phyloP scores from a whole-genome alignment of 2,113 vertebrate species.

The Elgaria multicarinata region DNA sequence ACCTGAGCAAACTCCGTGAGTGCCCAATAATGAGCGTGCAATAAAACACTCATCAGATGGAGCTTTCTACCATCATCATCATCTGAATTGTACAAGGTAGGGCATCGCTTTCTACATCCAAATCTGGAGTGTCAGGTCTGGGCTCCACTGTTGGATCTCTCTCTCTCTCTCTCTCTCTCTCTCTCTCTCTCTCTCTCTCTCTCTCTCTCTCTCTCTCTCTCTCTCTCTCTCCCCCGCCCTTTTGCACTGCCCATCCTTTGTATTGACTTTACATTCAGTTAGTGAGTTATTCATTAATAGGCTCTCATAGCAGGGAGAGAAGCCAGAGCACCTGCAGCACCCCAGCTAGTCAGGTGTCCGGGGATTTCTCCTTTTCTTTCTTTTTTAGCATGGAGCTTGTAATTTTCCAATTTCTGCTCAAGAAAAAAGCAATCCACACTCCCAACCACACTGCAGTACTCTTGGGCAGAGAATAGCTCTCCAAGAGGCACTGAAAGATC shows the following conservation, averaged over 20 bases:
- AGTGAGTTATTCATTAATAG: slow-evolving; percentile 70
- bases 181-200: too few species aligned
- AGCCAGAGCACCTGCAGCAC: background rate
- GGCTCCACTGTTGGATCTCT: background rate
- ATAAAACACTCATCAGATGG: too few species aligned
- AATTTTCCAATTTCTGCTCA: background rate
- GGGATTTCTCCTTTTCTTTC: too few species aligned
- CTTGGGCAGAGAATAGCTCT: background rate
- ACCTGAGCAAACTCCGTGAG: too few species aligned
- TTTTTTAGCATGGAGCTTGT: accelerated
- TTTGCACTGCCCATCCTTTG: slow-evolving; percentile 10
- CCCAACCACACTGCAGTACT: too few species aligned
- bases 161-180: too few species aligned
- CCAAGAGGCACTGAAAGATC: background rate
- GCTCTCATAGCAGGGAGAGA: accelerated
- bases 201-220: too few species aligned
- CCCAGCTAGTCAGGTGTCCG: accelerated
- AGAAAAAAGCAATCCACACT: background rate
- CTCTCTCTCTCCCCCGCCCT: too few species aligned
- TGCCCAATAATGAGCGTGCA: too few species aligned
- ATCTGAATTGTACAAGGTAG: accelerated
- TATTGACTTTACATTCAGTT: slow-evolving; percentile 60
- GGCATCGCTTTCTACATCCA: accelerated
- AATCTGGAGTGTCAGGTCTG: background rate
- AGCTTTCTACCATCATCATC: too few species aligned